Percentiles rank a stretch among this genome's conserved stretches.
Conservation (phyloP, 1,140 invertebrate genomes). For the Branchinecta lindahli region DNA sequence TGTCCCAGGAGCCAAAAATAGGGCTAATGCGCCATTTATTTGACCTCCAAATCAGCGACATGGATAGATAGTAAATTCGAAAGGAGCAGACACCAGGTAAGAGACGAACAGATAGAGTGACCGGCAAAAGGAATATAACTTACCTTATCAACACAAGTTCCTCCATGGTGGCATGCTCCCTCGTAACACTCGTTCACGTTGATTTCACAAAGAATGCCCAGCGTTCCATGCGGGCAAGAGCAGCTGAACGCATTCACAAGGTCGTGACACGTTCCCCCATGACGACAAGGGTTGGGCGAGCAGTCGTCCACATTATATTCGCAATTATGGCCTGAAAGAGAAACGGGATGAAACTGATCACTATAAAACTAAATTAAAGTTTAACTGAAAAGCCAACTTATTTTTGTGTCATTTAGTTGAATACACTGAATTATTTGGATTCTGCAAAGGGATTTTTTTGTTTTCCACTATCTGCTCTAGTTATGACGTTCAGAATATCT, state of each 20-base stretch:
- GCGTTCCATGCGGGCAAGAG: conserved; percentile 66
- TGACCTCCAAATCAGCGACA: no score
- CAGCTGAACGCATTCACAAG: conserved; percentile 70
- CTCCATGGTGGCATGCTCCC: conserved; percentile 87
- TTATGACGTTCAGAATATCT: no score
- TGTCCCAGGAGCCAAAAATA: no score
- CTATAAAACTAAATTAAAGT: not conserved
- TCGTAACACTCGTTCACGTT: conserved; percentile 75
- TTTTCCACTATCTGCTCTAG: no score
- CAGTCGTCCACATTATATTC: conserved; percentile 76
- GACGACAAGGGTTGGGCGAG: conserved; percentile 71
- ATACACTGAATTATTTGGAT: no score
- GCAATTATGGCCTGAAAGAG: conserved; percentile 59
- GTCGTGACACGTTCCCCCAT: conserved; percentile 81
- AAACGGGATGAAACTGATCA: not conserved
- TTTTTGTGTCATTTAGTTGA: no score
- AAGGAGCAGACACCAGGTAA: no score
- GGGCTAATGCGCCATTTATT: no score
- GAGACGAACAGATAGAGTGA: no score
- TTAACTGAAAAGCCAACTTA: not conserved
- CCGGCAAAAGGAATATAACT: not conserved
- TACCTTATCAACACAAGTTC: conserved; percentile 67
- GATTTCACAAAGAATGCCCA: conserved; percentile 72
- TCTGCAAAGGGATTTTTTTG: no score
- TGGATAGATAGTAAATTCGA: no score